Base-by-base conservation (phyloP, 2,888 invertebrate species). In the Lepidocyrtoides sp. region DNA sequence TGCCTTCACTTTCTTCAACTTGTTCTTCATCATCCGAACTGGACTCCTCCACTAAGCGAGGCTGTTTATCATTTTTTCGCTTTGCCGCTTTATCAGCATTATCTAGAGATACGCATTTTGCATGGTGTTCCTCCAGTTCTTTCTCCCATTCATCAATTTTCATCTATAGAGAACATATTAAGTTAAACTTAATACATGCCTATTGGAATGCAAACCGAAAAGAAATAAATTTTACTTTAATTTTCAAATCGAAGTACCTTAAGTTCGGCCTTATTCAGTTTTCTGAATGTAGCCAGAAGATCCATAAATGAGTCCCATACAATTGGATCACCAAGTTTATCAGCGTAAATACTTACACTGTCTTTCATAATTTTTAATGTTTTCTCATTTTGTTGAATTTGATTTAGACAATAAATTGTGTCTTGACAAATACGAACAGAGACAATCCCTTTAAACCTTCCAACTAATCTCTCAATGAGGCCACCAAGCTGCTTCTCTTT, bases 401-500 rank as follows among this genome's bases (percentile, higher is more conserved):
- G 93, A 20, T 92, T 91, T 4, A 94, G 32, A 69, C 93, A 93
- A 51, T 87, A 94, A 0, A 93, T 93, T 8, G 92, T 92, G 26
- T 94, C 93, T 69, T 93, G 93, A 66, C 92, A 92, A 26, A 69
- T 81, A 8, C 93, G 89, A 32, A 91, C 91, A 51, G 91, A 48
- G 5, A 83, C 77, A 3, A 91, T 81, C 4, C 91, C 91, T 54
- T 91, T 89, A 32, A 94, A 94, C 10, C 94, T 81, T 0, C 77
- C 72, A 12, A 94, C 84, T 14, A 94, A 69, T 84, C 92, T 93
- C 66, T 94, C 94, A 0, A 93, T 89, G 7, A 94, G 82, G 8
- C 93, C 93, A 4, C 91, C 77, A 23, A 93, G 83, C 60, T 93
- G 92, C 32, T 92, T 92, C 29, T 94, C 94, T 60, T 93, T 93